phyloP scores from a whole-genome alignment of 2,888 invertebrate genomes.

The Eristalis intricaria region DNA sequence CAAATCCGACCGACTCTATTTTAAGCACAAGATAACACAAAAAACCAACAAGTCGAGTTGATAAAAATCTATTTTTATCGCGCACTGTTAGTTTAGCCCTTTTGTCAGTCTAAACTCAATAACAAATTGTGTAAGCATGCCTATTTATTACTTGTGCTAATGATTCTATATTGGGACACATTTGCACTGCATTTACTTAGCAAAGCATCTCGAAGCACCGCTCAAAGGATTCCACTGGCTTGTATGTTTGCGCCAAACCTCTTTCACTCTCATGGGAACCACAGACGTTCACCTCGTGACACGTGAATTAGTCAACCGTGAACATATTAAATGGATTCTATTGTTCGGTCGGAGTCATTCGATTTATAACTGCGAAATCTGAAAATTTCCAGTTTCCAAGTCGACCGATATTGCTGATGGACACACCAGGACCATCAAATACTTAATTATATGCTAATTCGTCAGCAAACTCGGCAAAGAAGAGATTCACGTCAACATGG shows the following conservation, averaged over 20 bases:
- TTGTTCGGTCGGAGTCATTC: background rate
- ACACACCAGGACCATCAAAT: background rate
- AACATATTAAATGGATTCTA: conserved; percentile 3
- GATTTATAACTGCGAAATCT: background rate
- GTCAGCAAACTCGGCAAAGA: background rate
- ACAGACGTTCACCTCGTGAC: conserved; percentile 3
- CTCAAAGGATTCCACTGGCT: background rate
- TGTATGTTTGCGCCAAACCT: background rate
- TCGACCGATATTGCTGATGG: background rate
- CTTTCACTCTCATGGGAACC: background rate
- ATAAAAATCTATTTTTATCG: background rate
- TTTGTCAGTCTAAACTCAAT: background rate
- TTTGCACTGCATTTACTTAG: background rate
- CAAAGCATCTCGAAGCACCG: background rate
- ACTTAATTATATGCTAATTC: conserved; percentile 25
- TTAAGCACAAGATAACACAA: background rate
- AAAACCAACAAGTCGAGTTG: background rate
- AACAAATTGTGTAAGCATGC: background rate
- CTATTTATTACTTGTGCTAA: background rate
- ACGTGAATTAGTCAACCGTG: conserved; percentile 12
- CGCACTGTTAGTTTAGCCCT: background rate
- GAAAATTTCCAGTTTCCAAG: conserved; percentile 4
- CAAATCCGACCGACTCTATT: background rate
- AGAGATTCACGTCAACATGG: background rate
- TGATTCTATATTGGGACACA: background rate